These are phyloP conservation scores for Drosophila pallidifrons DNA, from an alignment of 1,140 invertebrate species.

Conservation along the genomic window DNA sequence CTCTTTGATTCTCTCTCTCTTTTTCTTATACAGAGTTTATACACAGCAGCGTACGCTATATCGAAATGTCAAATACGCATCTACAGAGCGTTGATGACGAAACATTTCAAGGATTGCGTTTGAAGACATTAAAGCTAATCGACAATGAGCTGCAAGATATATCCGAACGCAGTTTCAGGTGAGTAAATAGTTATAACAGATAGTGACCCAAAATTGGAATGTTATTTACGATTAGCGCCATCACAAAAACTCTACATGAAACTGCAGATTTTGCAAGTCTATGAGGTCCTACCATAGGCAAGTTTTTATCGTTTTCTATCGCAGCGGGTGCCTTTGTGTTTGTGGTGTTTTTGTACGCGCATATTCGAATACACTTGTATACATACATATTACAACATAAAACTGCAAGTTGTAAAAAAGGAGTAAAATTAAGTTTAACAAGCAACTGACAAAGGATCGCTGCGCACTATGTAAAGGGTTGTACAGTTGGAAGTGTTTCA, in stretches of 20 bases:
- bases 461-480: background rate
- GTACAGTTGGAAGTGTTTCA: constrained; percentile 47
- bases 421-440: constrained; percentile 84
- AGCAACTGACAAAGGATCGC: constrained; percentile 44
- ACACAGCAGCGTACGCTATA: constrained; percentile 85
- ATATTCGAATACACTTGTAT: constrained; percentile 6
- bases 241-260: constrained; percentile 24
- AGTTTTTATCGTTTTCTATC: no score
- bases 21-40: constrained; percentile 84
- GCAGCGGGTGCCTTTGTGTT: constrained; percentile 31
- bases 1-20: background rate
- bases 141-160: constrained; percentile 86
- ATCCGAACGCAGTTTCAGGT: constrained; percentile 84
- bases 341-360: constrained; percentile 42
- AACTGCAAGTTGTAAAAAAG: constrained; percentile 81
- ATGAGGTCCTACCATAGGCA: constrained; percentile 12
- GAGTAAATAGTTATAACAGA: constrained; percentile 48
- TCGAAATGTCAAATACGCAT: constrained; percentile 86
- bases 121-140: constrained; percentile 86
- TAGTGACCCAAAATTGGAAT: background rate
- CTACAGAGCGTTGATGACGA: constrained; percentile 86
- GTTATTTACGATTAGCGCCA: constrained; percentile 26
- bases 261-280: constrained; percentile 60
- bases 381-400: constrained; percentile 67
- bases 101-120: constrained; percentile 84